A percentile compares a stretch with the other conserved stretches of the same genome.
phyloP scores from a whole-genome alignment of 2,113 vertebrate species.

The Meleagris gallopavo region DNA sequence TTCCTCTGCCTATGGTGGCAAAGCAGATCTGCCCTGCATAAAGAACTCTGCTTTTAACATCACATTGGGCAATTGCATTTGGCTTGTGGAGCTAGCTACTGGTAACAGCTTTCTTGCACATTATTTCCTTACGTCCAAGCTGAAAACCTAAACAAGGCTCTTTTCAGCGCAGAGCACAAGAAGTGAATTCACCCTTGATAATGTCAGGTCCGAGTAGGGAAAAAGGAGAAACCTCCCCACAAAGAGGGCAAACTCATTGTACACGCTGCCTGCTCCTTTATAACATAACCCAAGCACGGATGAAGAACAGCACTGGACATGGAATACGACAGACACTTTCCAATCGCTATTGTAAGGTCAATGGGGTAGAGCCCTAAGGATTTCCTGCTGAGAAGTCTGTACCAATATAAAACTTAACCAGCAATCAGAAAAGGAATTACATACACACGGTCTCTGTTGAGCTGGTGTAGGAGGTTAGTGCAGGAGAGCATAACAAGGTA shows the following conservation, averaged over 20 bases:
- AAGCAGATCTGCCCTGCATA: not conserved
- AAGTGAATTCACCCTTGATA: not conserved
- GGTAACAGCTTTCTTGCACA: rapidly evolving
- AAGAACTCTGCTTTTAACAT: rapidly evolving
- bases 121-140: rapidly evolving
- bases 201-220: not conserved
- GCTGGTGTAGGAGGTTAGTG: not conserved
- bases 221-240: not conserved
- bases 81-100: rapidly evolving
- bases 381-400: not conserved
- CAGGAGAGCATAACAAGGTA: not conserved
- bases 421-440: not conserved
- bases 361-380: rapidly evolving
- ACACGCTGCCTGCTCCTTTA: not conserved
- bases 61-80: not conserved
- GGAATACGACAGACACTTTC: rapidly evolving
- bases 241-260: not conserved
- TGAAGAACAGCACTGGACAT: rapidly evolving
- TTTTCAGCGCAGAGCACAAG: rapidly evolving
- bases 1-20: not conserved
- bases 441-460: rapidly evolving
- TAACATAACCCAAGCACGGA: rapidly evolving
- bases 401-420: rapidly evolving
- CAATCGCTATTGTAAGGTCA: not conserved
- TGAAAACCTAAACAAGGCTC: rapidly evolving